These are phyloP conservation scores for Fringilla coelebs DNA, from an alignment of 2,797 vertebrate species.

Conservation along the genomic window DNA sequence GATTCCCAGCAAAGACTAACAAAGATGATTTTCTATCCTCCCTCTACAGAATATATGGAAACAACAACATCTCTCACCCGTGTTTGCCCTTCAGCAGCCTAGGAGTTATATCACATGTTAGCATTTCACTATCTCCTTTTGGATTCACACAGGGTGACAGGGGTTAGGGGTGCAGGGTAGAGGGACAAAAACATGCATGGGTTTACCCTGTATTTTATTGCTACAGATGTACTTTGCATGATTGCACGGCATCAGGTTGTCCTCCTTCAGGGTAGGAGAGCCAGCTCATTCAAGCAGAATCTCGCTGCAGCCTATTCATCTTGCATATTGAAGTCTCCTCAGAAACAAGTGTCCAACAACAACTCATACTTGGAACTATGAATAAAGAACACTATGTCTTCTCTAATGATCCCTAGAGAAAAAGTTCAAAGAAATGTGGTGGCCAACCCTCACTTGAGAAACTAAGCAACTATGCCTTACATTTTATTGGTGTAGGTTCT, in stretches of 20 bases:
- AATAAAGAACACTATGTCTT: neutral
- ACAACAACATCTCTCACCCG: neutral
- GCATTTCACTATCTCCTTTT: neutral
- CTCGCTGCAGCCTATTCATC: neutral
- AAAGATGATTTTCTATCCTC: neutral
- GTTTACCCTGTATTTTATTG: neutral
- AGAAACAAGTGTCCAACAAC: neutral
- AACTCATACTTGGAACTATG: neutral
- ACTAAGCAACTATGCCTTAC: neutral
- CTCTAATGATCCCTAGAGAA: neutral
- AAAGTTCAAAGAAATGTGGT: neutral
- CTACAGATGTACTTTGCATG: neutral
- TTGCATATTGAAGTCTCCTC: neutral
- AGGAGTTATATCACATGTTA: neutral
- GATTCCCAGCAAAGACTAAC: neutral
- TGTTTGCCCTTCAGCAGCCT: neutral
- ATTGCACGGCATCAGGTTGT: neutral
- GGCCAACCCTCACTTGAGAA: neutral
- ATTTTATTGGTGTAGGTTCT: neutral
- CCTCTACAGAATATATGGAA: neutral
- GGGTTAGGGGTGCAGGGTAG: rapidly evolving
- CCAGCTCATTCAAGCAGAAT: neutral
- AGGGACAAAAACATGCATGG: neutral
- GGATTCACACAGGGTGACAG: neutral
- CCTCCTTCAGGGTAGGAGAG: neutral